Percentiles rank a stretch among this genome's conserved stretches.
These are phyloP conservation scores for Troglohyphantes excavatus DNA, from an alignment of 2,888 invertebrate species.

Conservation along the genomic window DNA sequence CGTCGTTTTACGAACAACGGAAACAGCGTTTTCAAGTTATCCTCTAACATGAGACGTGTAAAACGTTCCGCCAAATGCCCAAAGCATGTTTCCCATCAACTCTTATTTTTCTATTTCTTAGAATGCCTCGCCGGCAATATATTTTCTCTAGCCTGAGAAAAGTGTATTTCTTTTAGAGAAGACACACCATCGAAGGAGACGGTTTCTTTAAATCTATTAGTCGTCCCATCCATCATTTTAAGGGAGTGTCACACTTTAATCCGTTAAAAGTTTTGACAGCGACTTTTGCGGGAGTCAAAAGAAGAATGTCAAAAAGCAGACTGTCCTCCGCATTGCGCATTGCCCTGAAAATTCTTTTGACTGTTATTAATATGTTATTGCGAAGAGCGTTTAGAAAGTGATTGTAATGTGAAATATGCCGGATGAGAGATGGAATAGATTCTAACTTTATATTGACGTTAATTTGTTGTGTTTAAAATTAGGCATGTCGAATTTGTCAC, in stretches of 20 bases:
- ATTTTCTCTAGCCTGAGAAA: neutral
- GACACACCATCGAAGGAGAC: neutral
- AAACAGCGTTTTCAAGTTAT: neutral
- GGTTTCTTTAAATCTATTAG: slow-evolving; percentile 5
- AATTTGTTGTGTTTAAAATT: too few species aligned
- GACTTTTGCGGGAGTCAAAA: neutral
- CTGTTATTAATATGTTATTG: too few species aligned
- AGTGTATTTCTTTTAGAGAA: neutral
- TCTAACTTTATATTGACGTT: too few species aligned
- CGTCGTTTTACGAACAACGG: slow-evolving; percentile 1
- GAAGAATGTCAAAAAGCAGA: too few species aligned
- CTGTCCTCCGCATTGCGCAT: too few species aligned
- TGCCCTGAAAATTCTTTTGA: too few species aligned
- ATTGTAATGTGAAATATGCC: too few species aligned
- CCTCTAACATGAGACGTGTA: slow-evolving; percentile 9
- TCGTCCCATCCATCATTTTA: neutral
- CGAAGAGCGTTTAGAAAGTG: too few species aligned
- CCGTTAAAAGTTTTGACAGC: slow-evolving; percentile 1
- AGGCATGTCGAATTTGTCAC: too few species aligned
- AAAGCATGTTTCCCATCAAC: slow-evolving; percentile 5
- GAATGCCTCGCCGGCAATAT: neutral
- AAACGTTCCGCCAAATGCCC: slow-evolving; percentile 3
- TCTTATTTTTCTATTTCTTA: neutral
- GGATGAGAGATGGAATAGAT: too few species aligned
- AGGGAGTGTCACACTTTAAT: slow-evolving; percentile 5